These are phyloP conservation scores for Itoplectis maculator DNA, from an alignment of 2,888 invertebrate species.

Conservation along the genomic window DNA sequence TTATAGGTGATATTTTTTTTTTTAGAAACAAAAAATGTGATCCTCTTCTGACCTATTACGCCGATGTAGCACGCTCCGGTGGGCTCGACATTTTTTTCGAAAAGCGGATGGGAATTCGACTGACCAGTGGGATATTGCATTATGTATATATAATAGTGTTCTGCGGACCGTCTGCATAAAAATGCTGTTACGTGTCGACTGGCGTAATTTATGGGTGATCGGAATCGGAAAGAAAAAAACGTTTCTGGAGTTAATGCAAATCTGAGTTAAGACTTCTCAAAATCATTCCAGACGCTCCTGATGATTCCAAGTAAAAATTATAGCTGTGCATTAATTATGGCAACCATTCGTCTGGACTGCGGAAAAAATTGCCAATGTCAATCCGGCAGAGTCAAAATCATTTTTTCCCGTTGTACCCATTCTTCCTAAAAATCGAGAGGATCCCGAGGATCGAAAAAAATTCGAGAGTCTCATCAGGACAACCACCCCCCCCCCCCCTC, in stretches of 20 bases:
- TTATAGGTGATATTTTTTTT: neutral
- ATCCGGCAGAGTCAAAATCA: too few species aligned
- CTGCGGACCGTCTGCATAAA: slow-evolving; percentile 3
- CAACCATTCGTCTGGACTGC: too few species aligned
- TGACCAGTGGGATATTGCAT: slow-evolving; percentile 4
- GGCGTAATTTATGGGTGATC: slow-evolving; percentile 13
- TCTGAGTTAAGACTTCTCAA: neutral
- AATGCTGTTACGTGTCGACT: neutral
- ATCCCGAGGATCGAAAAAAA: too few species aligned
- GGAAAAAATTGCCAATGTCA: too few species aligned
- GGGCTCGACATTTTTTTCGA: neutral
- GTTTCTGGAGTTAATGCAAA: slow-evolving; percentile 9
- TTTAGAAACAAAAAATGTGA: slow-evolving; percentile 8
- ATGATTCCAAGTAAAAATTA: slow-evolving; percentile 17
- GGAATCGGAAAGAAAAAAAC: slow-evolving; percentile 4
- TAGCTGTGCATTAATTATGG: neutral
- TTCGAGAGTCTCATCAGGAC: neutral
- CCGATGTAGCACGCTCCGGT: neutral
- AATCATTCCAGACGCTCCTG: neutral
- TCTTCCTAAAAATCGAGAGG: too few species aligned
- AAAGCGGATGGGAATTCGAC: slow-evolving; percentile 9
- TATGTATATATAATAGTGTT: neutral
- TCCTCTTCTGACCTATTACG: slow-evolving; percentile 15
- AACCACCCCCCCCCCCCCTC: neutral
- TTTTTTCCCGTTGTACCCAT: too few species aligned